A percentile compares a stretch with the other conserved stretches of the same genome.
Evolutionary conservation across 2,797 vertebrate species (phyloP).

Genomic region (Acanthurus leucopareius): DNA sequence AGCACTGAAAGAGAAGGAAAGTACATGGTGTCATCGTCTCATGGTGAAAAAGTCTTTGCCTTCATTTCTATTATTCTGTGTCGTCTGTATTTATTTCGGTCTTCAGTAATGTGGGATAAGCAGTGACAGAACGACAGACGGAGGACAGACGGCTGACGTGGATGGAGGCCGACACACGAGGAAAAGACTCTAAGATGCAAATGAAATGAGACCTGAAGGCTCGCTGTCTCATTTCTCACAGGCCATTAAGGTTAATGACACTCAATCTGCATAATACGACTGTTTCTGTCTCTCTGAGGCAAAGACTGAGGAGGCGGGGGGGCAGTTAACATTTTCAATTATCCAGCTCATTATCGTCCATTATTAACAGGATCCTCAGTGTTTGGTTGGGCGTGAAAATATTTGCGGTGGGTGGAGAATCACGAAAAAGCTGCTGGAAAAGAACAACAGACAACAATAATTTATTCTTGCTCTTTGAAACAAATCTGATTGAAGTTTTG

Average conservation of each 20-base stretch:
- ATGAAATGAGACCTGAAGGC: conserved; percentile 17
- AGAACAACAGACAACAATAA: background rate
- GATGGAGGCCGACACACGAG: background rate
- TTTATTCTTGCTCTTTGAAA: rapidly evolving
- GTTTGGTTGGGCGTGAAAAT: background rate
- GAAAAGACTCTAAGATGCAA: background rate
- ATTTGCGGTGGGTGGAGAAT: too few species aligned
- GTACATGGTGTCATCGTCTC: too few species aligned
- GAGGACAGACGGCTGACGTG: background rate
- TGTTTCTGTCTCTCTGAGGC: background rate
- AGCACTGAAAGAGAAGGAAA: too few species aligned
- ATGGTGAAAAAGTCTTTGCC: too few species aligned
- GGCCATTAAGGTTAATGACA: conserved; percentile 40
- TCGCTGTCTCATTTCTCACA: conserved; percentile 26
- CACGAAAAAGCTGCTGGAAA: background rate
- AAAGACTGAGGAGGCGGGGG: background rate
- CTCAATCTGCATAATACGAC: conserved; percentile 31
- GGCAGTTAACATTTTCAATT: conserved; percentile 7
- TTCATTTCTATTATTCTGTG: too few species aligned
- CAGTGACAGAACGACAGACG: too few species aligned
- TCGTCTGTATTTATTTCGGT: too few species aligned
- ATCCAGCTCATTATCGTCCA: conserved; percentile 22
- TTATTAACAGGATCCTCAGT: background rate
- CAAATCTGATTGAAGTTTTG: background rate
- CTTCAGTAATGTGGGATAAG: too few species aligned